phyloP scores from a whole-genome alignment of 1,140 invertebrate genomes.

The Drosophila lowei region DNA sequence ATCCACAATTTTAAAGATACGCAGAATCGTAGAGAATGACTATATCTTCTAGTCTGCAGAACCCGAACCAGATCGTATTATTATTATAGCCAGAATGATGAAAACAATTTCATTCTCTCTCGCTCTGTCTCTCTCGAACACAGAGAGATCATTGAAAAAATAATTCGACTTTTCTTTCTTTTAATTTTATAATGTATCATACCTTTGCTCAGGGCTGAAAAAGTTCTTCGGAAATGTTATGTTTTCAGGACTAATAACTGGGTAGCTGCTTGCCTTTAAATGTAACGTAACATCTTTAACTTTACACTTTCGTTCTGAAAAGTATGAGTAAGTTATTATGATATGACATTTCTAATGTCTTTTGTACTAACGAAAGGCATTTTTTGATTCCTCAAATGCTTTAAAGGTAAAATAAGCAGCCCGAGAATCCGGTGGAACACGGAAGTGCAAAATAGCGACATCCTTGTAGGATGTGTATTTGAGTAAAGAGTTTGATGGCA shows the following conservation, averaged over 20 bases:
- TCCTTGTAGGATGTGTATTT: slow-evolving; percentile 82
- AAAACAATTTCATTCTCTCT: too few species aligned
- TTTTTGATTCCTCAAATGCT: slow-evolving; percentile 78
- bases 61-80: too few species aligned
- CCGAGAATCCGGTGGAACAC: slow-evolving; percentile 65
- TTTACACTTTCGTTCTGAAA: slow-evolving; percentile 84
- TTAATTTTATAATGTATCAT: background rate
- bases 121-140: too few species aligned
- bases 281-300: slow-evolving; percentile 86
- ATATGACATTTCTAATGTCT: background rate
- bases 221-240: slow-evolving; percentile 88
- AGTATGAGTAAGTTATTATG: background rate
- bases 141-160: too few species aligned
- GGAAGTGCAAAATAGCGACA: slow-evolving; percentile 82
- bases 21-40: too few species aligned
- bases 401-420: slow-evolving; percentile 78
- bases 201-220: slow-evolving; percentile 84
- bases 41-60: too few species aligned
- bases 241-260: slow-evolving; percentile 90
- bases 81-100: too few species aligned
- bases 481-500: slow-evolving; percentile 78
- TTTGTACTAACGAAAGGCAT: slow-evolving; percentile 77
- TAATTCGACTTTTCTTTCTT: too few species aligned
- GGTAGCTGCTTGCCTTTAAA: slow-evolving; percentile 89
- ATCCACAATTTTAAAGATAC: too few species aligned